Conservation (phyloP, 2,888 invertebrate species). For the Pyrrhia umbra region DNA sequence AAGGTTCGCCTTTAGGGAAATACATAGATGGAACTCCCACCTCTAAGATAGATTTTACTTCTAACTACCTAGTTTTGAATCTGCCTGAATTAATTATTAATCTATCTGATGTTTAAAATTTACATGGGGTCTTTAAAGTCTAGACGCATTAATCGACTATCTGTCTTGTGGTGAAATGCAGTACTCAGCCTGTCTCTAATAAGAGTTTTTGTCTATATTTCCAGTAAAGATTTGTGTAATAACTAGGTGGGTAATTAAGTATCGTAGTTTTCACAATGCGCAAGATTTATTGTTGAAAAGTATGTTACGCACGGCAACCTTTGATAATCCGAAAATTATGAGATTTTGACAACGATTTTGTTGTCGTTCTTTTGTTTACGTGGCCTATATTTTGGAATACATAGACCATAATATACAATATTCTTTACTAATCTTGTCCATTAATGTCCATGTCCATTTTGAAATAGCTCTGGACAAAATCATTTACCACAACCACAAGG, state of each 20-base stretch:
- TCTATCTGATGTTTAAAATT: conserved; percentile 15
- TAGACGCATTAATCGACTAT: not conserved
- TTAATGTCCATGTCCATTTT: conserved; percentile 1
- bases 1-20: conserved; percentile 45
- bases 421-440: not conserved
- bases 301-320: not conserved
- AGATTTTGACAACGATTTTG: not conserved
- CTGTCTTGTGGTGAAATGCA: conserved; percentile 27
- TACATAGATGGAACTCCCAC: conserved; percentile 40
- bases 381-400: conserved; percentile 4
- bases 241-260: conserved; percentile 24
- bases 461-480: not conserved
- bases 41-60: conserved; percentile 2
- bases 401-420: no score
- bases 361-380: not conserved
- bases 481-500: conserved; percentile 11
- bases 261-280: conserved; percentile 29
- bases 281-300: conserved; percentile 27
- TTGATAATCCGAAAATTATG: conserved; percentile 3
- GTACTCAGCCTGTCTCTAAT: not conserved
- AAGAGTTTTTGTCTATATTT: conserved; percentile 31
- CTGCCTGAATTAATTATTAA: conserved; percentile 14
- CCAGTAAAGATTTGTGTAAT: conserved; percentile 31
- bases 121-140: not conserved
- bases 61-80: not conserved